These are phyloP conservation scores for Neosilurus hyrtlii DNA, from an alignment of 2,797 vertebrate species.

Conservation along the genomic window DNA sequence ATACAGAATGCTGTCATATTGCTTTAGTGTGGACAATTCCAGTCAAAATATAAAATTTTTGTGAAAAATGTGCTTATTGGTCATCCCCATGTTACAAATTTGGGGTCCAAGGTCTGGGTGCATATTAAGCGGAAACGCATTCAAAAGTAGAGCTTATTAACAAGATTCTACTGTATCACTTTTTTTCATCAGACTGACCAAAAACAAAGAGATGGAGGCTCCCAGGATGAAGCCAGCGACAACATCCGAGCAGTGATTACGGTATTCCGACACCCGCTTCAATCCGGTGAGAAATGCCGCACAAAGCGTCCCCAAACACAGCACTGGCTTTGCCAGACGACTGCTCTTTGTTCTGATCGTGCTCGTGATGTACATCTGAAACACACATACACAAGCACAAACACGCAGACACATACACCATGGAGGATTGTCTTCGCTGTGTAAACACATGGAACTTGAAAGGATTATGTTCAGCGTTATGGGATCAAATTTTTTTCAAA, in stretches of 20 bases:
- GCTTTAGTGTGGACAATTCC: no score
- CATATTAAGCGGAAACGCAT: no score
- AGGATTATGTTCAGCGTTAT: conserved; percentile 42
- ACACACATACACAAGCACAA: not conserved
- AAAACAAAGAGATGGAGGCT: conserved; percentile 87
- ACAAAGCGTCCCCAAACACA: conserved; percentile 92
- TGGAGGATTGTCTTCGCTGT: not conserved
- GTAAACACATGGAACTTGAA: conserved; percentile 34
- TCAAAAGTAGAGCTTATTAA: no score
- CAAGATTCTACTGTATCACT: no score
- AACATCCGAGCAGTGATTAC: conserved; percentile 95
- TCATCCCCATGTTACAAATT: no score
- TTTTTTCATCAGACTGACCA: conserved; percentile 66
- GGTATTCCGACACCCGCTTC: conserved; percentile 95
- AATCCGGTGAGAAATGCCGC: conserved; percentile 92
- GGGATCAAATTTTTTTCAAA: conserved; percentile 31
- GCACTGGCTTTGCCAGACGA: conserved; percentile 91
- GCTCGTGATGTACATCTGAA: conserved; percentile 98
- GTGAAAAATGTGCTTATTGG: no score
- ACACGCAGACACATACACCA: not conserved
- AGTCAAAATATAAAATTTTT: no score
- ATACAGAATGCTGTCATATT: no score
- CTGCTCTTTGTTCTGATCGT: conserved; percentile 98
- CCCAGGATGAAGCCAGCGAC: conserved; percentile 94
- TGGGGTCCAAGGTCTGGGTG: no score